A percentile compares a stretch with the other conserved stretches of the same genome.
These are phyloP conservation scores for Melanocharis versteri DNA, from an alignment of 2,113 vertebrate species.

Conservation along the genomic window DNA sequence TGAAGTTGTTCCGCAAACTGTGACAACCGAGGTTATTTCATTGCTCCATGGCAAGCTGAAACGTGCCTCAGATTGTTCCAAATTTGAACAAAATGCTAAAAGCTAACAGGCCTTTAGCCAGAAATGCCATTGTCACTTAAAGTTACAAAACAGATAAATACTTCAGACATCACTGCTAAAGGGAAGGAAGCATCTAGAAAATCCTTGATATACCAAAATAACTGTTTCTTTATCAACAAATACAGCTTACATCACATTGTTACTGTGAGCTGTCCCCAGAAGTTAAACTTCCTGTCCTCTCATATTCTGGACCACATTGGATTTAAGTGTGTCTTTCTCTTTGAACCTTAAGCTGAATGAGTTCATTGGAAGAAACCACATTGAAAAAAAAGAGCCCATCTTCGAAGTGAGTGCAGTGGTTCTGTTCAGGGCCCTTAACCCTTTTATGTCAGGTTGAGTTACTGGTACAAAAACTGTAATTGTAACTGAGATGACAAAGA, in stretches of 20 bases:
- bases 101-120: not conserved
- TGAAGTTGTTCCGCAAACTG: not conserved
- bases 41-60: not conserved
- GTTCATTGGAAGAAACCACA: not conserved
- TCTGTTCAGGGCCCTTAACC: not conserved
- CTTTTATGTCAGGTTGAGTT: not conserved
- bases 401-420: not conserved
- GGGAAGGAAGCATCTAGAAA: not conserved
- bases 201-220: not conserved
- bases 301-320: not conserved
- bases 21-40: not conserved
- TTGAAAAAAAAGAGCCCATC: not conserved
- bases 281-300: not conserved
- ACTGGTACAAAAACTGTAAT: not conserved
- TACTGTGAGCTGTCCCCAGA: not conserved
- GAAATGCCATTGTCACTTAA: not conserved
- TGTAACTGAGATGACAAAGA: not conserved
- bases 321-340: not conserved
- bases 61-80: not conserved
- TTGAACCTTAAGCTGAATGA: not conserved
- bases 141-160: not conserved
- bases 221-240: not conserved
- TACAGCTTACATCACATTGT: not conserved
- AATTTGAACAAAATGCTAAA: not conserved
- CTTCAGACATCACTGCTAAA: not conserved